Percentiles rank a stretch among this genome's conserved stretches.
These are phyloP conservation scores for Eulithis testata DNA, from an alignment of 2,888 invertebrate genomes.

Conservation along the genomic window DNA sequence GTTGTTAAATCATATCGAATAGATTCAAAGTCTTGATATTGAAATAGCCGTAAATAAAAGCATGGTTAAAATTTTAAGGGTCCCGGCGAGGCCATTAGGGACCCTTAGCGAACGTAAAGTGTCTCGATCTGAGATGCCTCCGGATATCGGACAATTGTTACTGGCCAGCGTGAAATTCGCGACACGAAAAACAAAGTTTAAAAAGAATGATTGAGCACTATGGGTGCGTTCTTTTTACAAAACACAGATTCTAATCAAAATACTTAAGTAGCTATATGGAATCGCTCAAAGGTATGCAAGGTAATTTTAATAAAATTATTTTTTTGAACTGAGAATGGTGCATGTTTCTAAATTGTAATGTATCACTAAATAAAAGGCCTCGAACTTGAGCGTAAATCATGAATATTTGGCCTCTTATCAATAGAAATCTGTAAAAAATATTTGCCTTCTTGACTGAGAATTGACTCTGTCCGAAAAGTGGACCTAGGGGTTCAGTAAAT, in stretches of 20 bases:
- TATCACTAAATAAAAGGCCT: no score
- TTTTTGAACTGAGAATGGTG: background rate
- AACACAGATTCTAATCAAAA: slow-evolving; percentile 5
- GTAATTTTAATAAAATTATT: background rate
- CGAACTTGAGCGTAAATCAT: no score
- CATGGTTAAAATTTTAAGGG: slow-evolving; percentile 81
- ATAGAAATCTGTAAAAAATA: no score
- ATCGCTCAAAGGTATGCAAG: background rate
- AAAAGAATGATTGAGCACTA: slow-evolving; percentile 40
- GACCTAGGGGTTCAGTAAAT: no score
- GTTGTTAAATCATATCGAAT: slow-evolving; percentile 42
- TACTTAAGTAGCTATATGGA: background rate
- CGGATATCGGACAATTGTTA: slow-evolving; percentile 73
- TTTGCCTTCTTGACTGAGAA: no score
- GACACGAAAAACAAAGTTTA: slow-evolving; percentile 54
- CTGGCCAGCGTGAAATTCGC: slow-evolving; percentile 66
- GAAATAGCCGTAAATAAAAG: slow-evolving; percentile 73
- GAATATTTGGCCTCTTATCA: no score
- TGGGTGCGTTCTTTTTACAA: slow-evolving; percentile 20
- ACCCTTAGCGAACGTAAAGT: slow-evolving; percentile 69
- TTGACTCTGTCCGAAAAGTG: no score
- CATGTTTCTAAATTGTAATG: background rate
- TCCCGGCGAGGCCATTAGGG: slow-evolving; percentile 74
- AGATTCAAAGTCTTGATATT: slow-evolving; percentile 41
- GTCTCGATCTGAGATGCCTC: slow-evolving; percentile 63